phyloP scores from a whole-genome alignment of 2,797 vertebrate genomes.

The Clarias fuscus region DNA sequence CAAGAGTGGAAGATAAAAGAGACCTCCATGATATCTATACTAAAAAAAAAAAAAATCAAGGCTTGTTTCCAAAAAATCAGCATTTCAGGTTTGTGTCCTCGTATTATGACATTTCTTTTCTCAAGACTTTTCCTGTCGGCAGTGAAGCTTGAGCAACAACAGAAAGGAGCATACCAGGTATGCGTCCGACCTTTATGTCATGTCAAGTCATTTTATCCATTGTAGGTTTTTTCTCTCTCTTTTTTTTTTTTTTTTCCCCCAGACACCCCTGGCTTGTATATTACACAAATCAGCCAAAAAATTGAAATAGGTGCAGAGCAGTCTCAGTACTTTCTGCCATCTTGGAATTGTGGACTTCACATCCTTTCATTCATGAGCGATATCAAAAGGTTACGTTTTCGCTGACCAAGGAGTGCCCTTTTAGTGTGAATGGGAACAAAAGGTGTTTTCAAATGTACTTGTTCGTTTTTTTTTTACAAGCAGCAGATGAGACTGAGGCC shows the following conservation, averaged over 20 bases:
- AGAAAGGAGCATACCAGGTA: neutral
- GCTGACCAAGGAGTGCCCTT: neutral
- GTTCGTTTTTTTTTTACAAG: neutral
- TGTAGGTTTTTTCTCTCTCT: neutral
- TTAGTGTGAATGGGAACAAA: neutral
- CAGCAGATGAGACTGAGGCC: neutral
- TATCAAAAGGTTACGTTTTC: neutral
- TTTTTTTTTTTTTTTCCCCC: neutral
- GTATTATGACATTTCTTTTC: neutral
- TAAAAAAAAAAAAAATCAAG: neutral
- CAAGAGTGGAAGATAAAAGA: constrained; percentile 23
- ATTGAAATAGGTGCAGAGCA: neutral
- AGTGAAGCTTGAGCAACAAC: neutral
- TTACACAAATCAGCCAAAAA: neutral
- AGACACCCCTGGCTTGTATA: neutral
- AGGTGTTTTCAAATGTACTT: neutral
- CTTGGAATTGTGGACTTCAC: neutral
- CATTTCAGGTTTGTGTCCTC: neutral
- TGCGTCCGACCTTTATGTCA: neutral
- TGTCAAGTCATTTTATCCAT: neutral
- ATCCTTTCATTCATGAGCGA: neutral
- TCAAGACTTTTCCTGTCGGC: neutral
- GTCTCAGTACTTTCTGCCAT: neutral
- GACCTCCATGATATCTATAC: neutral
- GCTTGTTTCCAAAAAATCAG: neutral